Evolutionary conservation across 2,797 vertebrate genomes (phyloP), one percentile per base, ranked within the genome.

Genomic region (Harpagifer antarcticus): DNA sequence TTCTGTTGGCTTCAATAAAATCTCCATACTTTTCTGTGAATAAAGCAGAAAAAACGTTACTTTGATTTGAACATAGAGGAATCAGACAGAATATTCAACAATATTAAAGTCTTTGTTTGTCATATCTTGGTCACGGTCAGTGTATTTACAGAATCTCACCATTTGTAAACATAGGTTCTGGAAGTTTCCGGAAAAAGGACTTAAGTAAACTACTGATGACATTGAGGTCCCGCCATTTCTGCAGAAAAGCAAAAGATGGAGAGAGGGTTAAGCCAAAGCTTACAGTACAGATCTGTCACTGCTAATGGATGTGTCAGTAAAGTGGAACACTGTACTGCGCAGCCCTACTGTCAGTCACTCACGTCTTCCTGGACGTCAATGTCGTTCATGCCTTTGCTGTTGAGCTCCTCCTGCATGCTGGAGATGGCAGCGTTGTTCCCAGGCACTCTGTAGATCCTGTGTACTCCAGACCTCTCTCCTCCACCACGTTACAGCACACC

Each of bases 181-280:
- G 98, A 75, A 99, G 97, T 88, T 99, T 99, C 85, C 98, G 94
- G 93, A 99, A 99, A 92, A 99, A 99, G 23, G 96, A 98, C 84
- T 99, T 99, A n/a, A 99, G 94, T 86, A 99, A 95, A 91, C 98
- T 99, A 86, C 98, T 98, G 86, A 99, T 99, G 80, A 99, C 98
- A 40, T 98, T 99, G 82, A 99, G 93, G 91, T 99, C 98, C 89
- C 96, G 93, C 98, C 98, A 99, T 97, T 99, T 99, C 98, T 99
- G 92, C 14, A 50, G 16, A 69, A 62, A 43, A 45, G 74, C 7
- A 48, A 68, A 71, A 78, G 56, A 63, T 47, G 0, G 7, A 45
- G n/a, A 60, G 44, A 44, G 20, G 5, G 23, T 69, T 45, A 55
- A 0, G 11, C 78, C 62, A 62, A 70, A 76, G 48, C 19, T 61